Evolutionary conservation across 2,888 invertebrate genomes (phyloP).

Genomic region (Eumacrocentrus americanus): DNA sequence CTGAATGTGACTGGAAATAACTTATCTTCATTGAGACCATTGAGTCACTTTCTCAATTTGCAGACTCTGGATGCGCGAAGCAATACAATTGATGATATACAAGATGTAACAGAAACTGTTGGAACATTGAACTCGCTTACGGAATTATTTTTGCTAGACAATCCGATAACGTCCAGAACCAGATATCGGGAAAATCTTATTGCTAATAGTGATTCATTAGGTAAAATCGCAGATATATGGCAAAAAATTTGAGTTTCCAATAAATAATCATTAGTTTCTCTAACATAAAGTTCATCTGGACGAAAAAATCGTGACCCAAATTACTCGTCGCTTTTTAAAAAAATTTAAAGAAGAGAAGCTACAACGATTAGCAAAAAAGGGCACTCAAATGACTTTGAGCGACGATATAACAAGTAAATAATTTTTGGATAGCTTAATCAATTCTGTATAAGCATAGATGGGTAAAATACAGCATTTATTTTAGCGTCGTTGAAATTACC

Average conservation of each 20-base stretch:
- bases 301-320: conserved; percentile 66
- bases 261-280: conserved; percentile 18
- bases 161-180: conserved; percentile 69
- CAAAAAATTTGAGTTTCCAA: conserved; percentile 3
- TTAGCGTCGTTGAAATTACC: conserved; percentile 55
- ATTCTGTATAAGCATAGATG: too few relatives aligned
- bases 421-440: neutral
- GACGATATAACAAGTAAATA: conserved; percentile 47
- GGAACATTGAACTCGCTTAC: conserved; percentile 65
- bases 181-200: conserved; percentile 74
- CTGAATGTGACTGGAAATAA: conserved; percentile 72
- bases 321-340: conserved; percentile 69
- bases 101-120: conserved; percentile 65
- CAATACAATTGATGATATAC: conserved; percentile 66
- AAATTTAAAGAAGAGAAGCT: conserved; percentile 68
- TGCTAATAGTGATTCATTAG: conserved; percentile 67
- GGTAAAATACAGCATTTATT: conserved; percentile 15
- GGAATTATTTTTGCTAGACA: conserved; percentile 67
- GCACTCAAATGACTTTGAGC: conserved; percentile 42
- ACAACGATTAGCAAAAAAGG: conserved; percentile 46
- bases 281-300: conserved; percentile 66
- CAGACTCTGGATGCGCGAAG: conserved; percentile 66
- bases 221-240: conserved; percentile 59
- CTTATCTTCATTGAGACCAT: conserved; percentile 65
- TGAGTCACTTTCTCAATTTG: conserved; percentile 64